These are phyloP conservation scores for Agrypnia vestita DNA, from an alignment of 1,140 invertebrate genomes.

Conservation along the genomic window DNA sequence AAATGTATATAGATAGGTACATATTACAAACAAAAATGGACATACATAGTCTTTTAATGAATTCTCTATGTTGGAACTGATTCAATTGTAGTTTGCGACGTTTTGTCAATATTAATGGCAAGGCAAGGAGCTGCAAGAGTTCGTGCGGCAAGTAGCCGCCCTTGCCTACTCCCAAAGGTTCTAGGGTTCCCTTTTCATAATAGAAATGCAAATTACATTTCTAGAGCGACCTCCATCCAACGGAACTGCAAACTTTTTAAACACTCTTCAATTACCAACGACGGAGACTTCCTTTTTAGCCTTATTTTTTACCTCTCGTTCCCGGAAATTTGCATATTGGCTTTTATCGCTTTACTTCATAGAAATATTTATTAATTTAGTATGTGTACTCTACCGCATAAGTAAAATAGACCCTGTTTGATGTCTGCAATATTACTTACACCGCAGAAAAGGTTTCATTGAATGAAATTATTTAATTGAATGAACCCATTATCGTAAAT, in stretches of 20 bases:
- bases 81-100: no score
- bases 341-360: slow-evolving; percentile 56
- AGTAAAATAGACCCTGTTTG: slow-evolving; percentile 39
- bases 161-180: neutral
- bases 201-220: slow-evolving; percentile 61
- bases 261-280: slow-evolving; percentile 61
- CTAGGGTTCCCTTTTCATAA: slow-evolving; percentile 53
- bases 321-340: slow-evolving; percentile 59
- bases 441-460: no score
- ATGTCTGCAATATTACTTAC: neutral
- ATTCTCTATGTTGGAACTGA: no score
- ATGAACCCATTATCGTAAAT: no score
- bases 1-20: no score
- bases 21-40: no score
- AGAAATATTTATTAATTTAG: slow-evolving; percentile 59
- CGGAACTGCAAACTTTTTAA: slow-evolving; percentile 60
- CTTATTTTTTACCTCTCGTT: slow-evolving; percentile 45
- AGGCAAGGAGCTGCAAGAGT: no score
- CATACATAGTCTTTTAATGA: no score
- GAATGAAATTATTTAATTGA: no score
- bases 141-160: slow-evolving; percentile 1
- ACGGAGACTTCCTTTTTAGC: slow-evolving; percentile 56
- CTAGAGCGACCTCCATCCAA: slow-evolving; percentile 54
- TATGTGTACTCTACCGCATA: slow-evolving; percentile 44
- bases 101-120: no score